These are phyloP conservation scores for Linyphia triangularis DNA, from an alignment of 2,888 invertebrate genomes.

Conservation along the genomic window DNA sequence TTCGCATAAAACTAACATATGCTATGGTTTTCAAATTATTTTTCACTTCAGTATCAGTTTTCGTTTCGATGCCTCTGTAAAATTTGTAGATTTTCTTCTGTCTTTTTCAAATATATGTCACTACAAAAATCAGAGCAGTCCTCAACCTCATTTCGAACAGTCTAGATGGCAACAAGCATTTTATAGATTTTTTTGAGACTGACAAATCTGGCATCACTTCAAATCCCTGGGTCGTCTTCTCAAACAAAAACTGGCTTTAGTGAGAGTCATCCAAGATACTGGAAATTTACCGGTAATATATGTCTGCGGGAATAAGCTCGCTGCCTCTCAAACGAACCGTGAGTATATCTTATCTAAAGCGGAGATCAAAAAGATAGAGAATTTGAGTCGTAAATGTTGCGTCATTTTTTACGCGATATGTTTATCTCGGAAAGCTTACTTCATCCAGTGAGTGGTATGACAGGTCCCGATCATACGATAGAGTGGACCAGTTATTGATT, in stretches of 20 bases:
- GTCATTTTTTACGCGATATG: constrained; percentile 28
- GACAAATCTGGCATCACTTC: constrained; percentile 9
- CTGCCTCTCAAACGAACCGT: constrained; percentile 16
- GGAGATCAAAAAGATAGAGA: constrained; percentile 2
- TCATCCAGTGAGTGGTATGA: constrained; percentile 55
- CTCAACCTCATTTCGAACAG: neutral
- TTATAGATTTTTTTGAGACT: constrained; percentile 9
- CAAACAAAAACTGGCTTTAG: neutral
- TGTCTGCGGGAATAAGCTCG: neutral
- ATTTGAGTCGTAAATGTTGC: constrained; percentile 14
- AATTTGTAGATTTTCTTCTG: no score
- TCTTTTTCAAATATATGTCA: no score
- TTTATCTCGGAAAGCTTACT: constrained; percentile 52
- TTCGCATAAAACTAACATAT: no score
- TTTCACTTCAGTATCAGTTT: no score
- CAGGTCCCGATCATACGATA: constrained; percentile 50
- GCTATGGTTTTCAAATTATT: no score
- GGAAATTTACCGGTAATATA: constrained; percentile 7
- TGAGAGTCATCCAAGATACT: no score
- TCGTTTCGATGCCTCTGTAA: no score
- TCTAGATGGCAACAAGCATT: neutral
- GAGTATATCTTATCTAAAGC: constrained; percentile 18
- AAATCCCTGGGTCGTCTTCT: neutral
- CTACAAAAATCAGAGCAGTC: no score
- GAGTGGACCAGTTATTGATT: constrained; percentile 58